Evolutionary conservation across 2,113 vertebrate genomes (phyloP), one percentile per base, ranked within the genome.

Genomic region (Dipodomys ordii): DNA sequence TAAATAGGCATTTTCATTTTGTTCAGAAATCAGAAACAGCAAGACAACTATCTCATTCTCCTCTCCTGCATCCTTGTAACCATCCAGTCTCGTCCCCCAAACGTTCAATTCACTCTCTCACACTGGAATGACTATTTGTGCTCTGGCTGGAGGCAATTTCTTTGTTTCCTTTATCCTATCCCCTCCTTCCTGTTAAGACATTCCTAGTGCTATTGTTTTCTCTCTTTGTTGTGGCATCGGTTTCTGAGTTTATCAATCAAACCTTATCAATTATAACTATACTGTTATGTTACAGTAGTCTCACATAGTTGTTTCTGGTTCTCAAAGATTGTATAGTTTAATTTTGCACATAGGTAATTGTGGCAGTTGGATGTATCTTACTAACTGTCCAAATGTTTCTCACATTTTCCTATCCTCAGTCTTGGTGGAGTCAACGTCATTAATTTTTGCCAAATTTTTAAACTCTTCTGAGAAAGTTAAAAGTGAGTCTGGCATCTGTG

Each of bases 391-490:
- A 19, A 65, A 32, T 60, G 20, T 65, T 80, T 53, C 15, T 90
- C 30, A 25, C 74, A 1, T 35, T 83, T 74, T 85, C 18, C 39
- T 67, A 68, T 64, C 19, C 5, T 57, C 39, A 64, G 2, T 69
- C 76, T 86, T 27, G 2, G 8, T 79, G 25, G 35, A 7, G 15
- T 81, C 64, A 82, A 6, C 19, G 46, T 77, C 27, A 72, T 39
- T 80, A 62, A 71, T 80, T 76, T 39, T 87, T 84, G 62, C 16
- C n/a, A 69, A 39, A 18, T n/a, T 80, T 88, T 76, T n/a, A 85
- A 85, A 72, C 23, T 57, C 16, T 80, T 86, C 16, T n/a, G 23
- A 87, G 39, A 72, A 53, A 69, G 44, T 49, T 83, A 84, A 39
- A 28, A 88, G 30, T 6, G 5, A 2, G 2, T 76, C 2, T 71